Percentiles rank a stretch among this genome's conserved stretches.
Conservation (phyloP, 2,888 invertebrate species). For the Penaeus monodon region DNA sequence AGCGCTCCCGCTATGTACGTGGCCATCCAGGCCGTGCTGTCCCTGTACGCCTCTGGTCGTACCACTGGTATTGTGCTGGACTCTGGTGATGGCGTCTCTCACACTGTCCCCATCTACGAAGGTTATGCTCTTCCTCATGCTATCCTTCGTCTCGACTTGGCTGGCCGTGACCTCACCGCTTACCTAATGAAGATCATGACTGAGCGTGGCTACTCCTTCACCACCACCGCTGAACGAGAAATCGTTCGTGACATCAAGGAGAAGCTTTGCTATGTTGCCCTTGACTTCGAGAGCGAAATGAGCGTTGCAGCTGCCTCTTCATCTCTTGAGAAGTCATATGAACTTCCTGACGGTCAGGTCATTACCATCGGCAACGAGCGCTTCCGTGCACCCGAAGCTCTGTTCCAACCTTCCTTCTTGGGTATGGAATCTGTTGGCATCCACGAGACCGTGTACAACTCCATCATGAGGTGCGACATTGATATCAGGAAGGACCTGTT, state of each 20-base stretch:
- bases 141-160: slow-evolving; percentile 50
- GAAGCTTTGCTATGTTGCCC: slow-evolving; percentile 57
- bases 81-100: slow-evolving; percentile 72
- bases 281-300: slow-evolving; percentile 58
- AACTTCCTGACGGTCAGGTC: slow-evolving; percentile 64
- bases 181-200: slow-evolving; percentile 61
- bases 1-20: slow-evolving; percentile 72
- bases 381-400: slow-evolving; percentile 86
- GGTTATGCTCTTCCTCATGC: slow-evolving; percentile 66
- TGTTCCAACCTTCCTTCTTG: slow-evolving; percentile 77
- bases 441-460: slow-evolving; percentile 76
- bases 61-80: slow-evolving; percentile 72
- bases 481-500: slow-evolving; percentile 68
- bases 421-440: slow-evolving; percentile 66
- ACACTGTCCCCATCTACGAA: slow-evolving; percentile 72
- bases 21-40: slow-evolving; percentile 73
- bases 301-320: slow-evolving; percentile 40
- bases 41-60: slow-evolving; percentile 72
- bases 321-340: slow-evolving; percentile 58
- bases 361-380: slow-evolving; percentile 72
- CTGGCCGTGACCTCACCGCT: slow-evolving; percentile 51
- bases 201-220: slow-evolving; percentile 58
- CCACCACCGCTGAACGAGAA: slow-evolving; percentile 60
- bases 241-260: slow-evolving; percentile 62
- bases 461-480: slow-evolving; percentile 70